Conservation (phyloP, 2,797 vertebrate species). For the Poliocrania exsul region DNA sequence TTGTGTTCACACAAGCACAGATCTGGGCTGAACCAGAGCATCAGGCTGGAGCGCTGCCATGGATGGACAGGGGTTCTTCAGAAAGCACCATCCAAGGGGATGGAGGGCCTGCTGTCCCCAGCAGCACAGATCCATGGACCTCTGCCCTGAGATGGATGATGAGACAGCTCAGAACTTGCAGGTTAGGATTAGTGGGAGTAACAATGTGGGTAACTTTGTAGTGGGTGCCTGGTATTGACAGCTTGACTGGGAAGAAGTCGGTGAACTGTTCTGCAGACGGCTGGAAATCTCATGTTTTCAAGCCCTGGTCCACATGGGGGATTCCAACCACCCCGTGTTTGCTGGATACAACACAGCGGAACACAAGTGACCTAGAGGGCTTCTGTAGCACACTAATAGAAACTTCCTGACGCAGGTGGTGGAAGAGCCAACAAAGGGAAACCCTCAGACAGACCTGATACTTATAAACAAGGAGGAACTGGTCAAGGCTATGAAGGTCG, state of each 20-base stretch:
- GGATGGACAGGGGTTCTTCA: not conserved
- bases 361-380: not conserved
- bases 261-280: not conserved
- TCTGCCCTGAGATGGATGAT: not conserved
- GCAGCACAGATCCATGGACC: not conserved
- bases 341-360: not conserved
- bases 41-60: rapidly evolving
- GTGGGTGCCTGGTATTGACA: not conserved
- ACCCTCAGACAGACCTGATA: not conserved
- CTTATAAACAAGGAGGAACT: not conserved
- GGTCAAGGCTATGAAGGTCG: rapidly evolving
- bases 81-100: not conserved
- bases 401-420: not conserved
- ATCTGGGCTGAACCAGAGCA: not conserved
- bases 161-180: not conserved
- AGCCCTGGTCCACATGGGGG: not conserved
- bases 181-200: not conserved
- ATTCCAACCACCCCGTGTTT: not conserved
- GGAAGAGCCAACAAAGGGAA: not conserved
- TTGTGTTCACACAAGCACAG: not conserved
- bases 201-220: not conserved
- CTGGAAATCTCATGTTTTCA: not conserved
- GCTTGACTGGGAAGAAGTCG: not conserved
- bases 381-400: not conserved
- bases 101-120: not conserved